Base-by-base conservation (phyloP, 2,113 vertebrate species). In the Mirounga angustirostris region DNA sequence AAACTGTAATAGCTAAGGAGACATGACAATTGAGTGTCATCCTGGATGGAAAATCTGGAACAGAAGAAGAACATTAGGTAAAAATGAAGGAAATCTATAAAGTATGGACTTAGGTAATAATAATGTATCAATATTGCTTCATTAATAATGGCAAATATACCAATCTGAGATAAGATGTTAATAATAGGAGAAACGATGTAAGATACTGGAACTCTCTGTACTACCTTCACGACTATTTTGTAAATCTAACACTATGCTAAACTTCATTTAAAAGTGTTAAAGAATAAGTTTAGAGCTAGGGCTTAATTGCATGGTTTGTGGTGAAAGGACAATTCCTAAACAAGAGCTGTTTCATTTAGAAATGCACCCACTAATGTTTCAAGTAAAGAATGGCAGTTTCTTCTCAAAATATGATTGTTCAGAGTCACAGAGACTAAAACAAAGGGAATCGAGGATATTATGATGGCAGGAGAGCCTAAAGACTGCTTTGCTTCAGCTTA, bases 301-400 rank as follows among this genome's bases (percentile, higher is more conserved):
- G n/a, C 43, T n/a, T 96, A 83, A 95, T 95, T 95, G 24, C 9
- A 40, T 81, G 33, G 18, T 74, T 79, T 95, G 30, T 92, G 50
- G 36, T 79, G 56, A 94, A 95, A 80, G 15, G 89, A 93, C 12
- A 2, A 79, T 97, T 97, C 88, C 67, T 89, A 95, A 96, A 89
- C 50, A 87, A 67, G 21, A 78, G 0, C 36, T 78, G 59, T 97
- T 87, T 95, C 83, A 12, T 92, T 97, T 94, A 84, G 85, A 98
- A 97, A 87, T 63, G 63, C 84, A 40, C 24, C 81, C 24, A 59
- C 9, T 86, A n/a, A 90, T 74, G 43, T 87, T 92, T 87, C 89
- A 50, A 76, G 94, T 92, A 94, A 95, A 95, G 36, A 97, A 94
- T 58, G 52, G 50, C n/a, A 90, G 33, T 65, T 96, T 93, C 74